Conservation (phyloP, 1,140 invertebrate species). For the Drosophila lacertosa region DNA sequence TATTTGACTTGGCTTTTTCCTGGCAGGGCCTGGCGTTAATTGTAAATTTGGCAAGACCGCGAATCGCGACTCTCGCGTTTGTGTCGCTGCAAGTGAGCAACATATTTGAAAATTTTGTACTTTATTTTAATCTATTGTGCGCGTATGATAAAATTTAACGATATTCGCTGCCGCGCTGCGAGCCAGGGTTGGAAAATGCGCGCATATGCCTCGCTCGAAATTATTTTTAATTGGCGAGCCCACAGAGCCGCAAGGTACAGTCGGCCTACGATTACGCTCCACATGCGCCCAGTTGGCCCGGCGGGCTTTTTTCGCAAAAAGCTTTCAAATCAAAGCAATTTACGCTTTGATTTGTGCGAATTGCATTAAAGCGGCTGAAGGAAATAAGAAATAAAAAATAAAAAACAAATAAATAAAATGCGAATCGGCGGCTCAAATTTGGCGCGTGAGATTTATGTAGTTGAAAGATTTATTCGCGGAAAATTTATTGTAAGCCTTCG, state of each 20-base stretch:
- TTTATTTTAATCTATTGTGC: conserved; percentile 75
- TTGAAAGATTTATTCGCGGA: conserved; percentile 78
- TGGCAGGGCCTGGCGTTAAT: conserved; percentile 57
- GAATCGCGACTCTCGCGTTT: conserved; percentile 49
- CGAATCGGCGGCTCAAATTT: conserved; percentile 59
- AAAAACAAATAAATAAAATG: conserved; percentile 18
- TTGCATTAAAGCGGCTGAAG: conserved; percentile 17
- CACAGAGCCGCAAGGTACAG: conserved; percentile 61
- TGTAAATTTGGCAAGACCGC: conserved; percentile 56
- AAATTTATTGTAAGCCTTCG: conserved; percentile 67
- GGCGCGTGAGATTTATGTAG: conserved; percentile 80
- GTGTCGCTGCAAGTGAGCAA: conserved; percentile 61
- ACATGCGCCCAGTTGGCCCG: conserved; percentile 2
- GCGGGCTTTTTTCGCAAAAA: conserved; percentile 47
- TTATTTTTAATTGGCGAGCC: conserved; percentile 76
- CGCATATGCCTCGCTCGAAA: conserved; percentile 67
- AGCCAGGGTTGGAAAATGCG: conserved; percentile 46
- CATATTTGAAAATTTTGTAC: conserved; percentile 69
- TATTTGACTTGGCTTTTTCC: conserved; percentile 77
- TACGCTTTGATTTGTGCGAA: conserved; percentile 78
- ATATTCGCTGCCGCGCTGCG: conserved; percentile 45
- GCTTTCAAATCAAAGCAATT: conserved; percentile 81
- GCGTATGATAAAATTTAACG: conserved; percentile 71
- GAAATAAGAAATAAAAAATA: conserved; percentile 11
- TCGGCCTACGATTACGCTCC: conserved; percentile 36